Evolutionary conservation across 2,888 invertebrate species (phyloP).

Genomic region (Blastobasis lacticolella): DNA sequence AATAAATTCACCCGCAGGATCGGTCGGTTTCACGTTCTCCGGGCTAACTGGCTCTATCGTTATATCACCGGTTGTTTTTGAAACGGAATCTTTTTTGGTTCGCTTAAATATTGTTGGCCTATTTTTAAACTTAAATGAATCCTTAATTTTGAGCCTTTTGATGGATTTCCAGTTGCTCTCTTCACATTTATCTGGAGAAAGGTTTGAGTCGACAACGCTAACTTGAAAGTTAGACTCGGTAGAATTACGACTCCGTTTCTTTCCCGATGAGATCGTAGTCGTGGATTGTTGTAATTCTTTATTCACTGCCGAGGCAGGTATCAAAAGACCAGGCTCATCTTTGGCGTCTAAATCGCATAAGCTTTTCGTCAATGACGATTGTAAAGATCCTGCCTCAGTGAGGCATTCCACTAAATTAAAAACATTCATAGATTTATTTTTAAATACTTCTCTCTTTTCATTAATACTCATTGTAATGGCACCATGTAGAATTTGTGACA

Average conservation of each 20-base stretch:
- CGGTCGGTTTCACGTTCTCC: conserved; percentile 56
- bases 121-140: conserved; percentile 69
- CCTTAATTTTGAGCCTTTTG: conserved; percentile 67
- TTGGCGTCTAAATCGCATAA: conserved; percentile 63
- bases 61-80: conserved; percentile 56
- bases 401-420: conserved; percentile 65
- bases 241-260: conserved; percentile 66
- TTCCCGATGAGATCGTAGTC: conserved; percentile 64
- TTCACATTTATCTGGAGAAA: conserved; percentile 61
- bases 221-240: conserved; percentile 66
- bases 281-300: conserved; percentile 61
- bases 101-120: conserved; percentile 65
- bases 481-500: conserved; percentile 36
- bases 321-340: conserved; percentile 49
- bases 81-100: conserved; percentile 56
- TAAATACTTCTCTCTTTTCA: conserved; percentile 66
- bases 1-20: conserved; percentile 57
- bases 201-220: conserved; percentile 48
- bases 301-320: conserved; percentile 44
- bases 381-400: conserved; percentile 55
- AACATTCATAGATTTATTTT: conserved; percentile 66
- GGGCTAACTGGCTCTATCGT: conserved; percentile 59
- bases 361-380: conserved; percentile 63
- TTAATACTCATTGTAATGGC: conserved; percentile 39
- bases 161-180: conserved; percentile 70